Conservation (phyloP, 2,797 vertebrate species). For the Sebastes nivosus region DNA sequence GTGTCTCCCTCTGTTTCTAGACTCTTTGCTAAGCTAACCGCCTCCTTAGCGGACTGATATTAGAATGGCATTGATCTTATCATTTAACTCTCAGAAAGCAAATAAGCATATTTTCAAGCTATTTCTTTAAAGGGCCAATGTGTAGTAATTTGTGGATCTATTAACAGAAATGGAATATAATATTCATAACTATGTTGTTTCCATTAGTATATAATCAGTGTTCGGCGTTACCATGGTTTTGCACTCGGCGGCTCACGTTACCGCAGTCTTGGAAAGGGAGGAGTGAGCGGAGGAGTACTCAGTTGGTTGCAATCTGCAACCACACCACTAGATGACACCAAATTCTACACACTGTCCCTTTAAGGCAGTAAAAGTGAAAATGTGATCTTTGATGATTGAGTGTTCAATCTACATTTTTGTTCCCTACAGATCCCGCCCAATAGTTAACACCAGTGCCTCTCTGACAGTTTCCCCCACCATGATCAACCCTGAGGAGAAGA, state of each 20-base stretch:
- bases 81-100: no score
- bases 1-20: no score
- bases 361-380: neutral
- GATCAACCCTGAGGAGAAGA: constrained; percentile 94
- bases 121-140: neutral
- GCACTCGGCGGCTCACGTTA: neutral
- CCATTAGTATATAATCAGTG: neutral
- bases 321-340: neutral
- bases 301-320: neutral
- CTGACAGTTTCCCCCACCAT: constrained; percentile 88
- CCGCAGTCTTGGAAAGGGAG: neutral
- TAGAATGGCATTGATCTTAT: no score
- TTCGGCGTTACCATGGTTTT: neutral
- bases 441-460: constrained; percentile 86
- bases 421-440: constrained; percentile 87
- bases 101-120: neutral
- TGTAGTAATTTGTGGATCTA: neutral
- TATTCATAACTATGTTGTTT: no score
- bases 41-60: no score
- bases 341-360: neutral
- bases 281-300: neutral
- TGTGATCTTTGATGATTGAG: neutral
- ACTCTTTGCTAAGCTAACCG: no score
- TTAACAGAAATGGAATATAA: no score
- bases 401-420: neutral